These are phyloP conservation scores for Trypoxylon attenuatum DNA, from an alignment of 2,888 invertebrate genomes.

Conservation along the genomic window DNA sequence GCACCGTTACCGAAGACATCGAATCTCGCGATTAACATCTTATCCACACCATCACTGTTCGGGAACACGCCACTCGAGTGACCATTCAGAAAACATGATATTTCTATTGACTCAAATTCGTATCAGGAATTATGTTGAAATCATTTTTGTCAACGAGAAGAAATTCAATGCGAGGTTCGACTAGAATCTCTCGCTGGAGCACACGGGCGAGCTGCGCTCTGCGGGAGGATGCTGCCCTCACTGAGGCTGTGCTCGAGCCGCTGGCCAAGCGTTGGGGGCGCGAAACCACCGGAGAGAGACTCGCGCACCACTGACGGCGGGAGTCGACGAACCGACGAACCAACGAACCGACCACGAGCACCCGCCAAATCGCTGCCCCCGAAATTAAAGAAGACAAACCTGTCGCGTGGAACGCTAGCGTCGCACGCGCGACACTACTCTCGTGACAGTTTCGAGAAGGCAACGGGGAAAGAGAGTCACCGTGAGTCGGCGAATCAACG, in stretches of 20 bases:
- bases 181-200: neutral
- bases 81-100: no score
- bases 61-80: no score
- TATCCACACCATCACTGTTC: no score
- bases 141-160: no score
- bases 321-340: neutral
- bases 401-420: neutral
- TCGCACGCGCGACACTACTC: neutral
- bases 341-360: neutral
- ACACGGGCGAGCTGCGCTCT: neutral
- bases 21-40: no score
- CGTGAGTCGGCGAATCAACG: conserved; percentile 49
- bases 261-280: no score
- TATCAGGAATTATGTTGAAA: no score
- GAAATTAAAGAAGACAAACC: neutral
- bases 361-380: neutral
- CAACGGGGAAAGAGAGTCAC: conserved; percentile 43
- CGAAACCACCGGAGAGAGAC: neutral
- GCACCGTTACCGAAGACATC: no score
- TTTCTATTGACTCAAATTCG: no score
- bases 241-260: neutral
- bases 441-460: conserved; percentile 29
- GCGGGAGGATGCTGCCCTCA: neutral
- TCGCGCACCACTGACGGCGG: neutral
- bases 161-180: neutral